Base-by-base conservation (phyloP, 2,113 vertebrate genomes). In the Microcebus murinus region DNA sequence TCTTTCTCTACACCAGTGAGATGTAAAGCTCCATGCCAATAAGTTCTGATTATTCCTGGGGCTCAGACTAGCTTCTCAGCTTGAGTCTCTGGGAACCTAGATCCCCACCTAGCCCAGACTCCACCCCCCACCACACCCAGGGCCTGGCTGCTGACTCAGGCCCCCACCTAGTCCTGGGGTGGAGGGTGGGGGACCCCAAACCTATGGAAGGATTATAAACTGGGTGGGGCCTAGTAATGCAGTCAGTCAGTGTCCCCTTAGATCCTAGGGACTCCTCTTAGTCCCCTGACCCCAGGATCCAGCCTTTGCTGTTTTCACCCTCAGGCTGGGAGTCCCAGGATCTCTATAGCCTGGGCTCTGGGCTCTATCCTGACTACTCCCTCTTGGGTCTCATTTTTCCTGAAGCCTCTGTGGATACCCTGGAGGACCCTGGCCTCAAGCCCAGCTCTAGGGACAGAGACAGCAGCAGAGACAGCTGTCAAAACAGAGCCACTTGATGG, bases 401-500 rank as follows among this genome's bases (percentile, higher is more conserved):
- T 91, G 87, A 90, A 93, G 94, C 82, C 95, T 96, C 95, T 84
- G 91, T 14, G n/a, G 97, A 97, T 50, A 96, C 84, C 88, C 91
- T 93, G 83, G 88, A 96, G 94, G 96, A 97, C 97, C 96, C 97
- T 98, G 98, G 98, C 92, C 96, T 89, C 86, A 77, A 91, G 94
- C 96, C 96, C 97, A 97, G 96, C 90, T 96, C 95, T 97, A 55
- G 93, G 96, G 96, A 97, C 82, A 97, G 95, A 97, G 90, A 98
- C 91, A 96, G 97, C 94, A 95, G 93, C 83, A 96, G 93, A 98
- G 97, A 96, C 97, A 98, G 98, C 97, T 98, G 97, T 97, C 95
- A 96, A 97, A 98, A 98, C 97, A 98, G 95, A 95, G 76, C 52
- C 29, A 68, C 95, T 95, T 95, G 39, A 77, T 77, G 39, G 81